Evolutionary conservation across 2,113 vertebrate genomes (phyloP).

Genomic region (Heterotis niloticus): DNA sequence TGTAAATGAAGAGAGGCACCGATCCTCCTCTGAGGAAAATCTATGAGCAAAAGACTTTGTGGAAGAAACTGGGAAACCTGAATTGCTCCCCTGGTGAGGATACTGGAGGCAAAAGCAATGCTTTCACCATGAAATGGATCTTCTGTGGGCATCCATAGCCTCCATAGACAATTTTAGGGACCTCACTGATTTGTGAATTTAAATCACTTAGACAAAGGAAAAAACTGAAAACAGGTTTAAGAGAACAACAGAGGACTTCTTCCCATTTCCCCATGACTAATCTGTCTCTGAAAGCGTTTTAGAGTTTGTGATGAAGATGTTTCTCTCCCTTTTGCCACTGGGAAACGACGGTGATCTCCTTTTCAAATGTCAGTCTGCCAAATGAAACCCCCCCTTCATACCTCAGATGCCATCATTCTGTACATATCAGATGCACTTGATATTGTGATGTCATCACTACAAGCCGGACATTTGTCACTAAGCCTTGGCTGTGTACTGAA

Average conservation of each 20-base stretch:
- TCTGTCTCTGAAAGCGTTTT: conserved; percentile 58
- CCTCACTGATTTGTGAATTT: conserved; percentile 38
- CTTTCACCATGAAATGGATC: conserved; percentile 49
- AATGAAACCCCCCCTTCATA: conserved; percentile 54
- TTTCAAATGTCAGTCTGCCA: conserved; percentile 56
- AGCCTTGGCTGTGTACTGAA: conserved; percentile 20
- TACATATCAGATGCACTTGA: conserved; percentile 64
- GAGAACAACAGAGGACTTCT: conserved; percentile 23
- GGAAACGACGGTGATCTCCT: conserved; percentile 12
- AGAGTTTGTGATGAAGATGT: conserved; percentile 61
- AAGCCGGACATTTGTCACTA: conserved; percentile 37
- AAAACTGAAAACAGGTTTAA: conserved; percentile 11
- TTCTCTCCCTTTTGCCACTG: conserved; percentile 55
- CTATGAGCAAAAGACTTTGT: conserved; percentile 2
- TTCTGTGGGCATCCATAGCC: conserved; percentile 47
- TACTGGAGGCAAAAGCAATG: conserved; percentile 40
- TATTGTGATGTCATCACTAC: conserved; percentile 40
- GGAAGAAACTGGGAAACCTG: conserved; percentile 33
- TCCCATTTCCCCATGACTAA: conserved; percentile 46
- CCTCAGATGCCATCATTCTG: conserved; percentile 48
- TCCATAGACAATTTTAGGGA: conserved; percentile 44
- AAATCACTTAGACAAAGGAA: conserved; percentile 39
- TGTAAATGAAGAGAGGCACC: conserved; percentile 35
- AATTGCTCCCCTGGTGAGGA: conserved; percentile 38
- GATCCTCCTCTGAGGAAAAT: conserved; percentile 35